phyloP scores from a whole-genome alignment of 35 echinoderm and acorn worm genomes.

The Lytechinus pictus region DNA sequence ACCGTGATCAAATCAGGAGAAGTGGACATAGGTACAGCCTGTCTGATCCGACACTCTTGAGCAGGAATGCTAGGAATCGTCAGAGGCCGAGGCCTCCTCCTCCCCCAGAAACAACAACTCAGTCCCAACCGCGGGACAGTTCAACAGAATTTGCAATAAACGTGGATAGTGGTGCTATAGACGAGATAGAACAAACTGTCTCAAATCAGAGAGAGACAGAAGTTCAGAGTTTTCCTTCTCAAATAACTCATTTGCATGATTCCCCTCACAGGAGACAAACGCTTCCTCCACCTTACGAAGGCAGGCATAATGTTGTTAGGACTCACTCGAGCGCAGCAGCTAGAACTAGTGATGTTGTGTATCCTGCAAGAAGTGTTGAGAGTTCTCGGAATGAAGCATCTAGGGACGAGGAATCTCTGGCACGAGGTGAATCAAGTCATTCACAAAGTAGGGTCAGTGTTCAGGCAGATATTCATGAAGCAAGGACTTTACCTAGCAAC shows the following conservation, averaged over 20 bases:
- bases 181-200: background rate
- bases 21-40: conserved; percentile 44
- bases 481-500: conserved; percentile 31
- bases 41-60: conserved; percentile 18
- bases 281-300: background rate
- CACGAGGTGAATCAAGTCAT: background rate
- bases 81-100: background rate
- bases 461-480: conserved; percentile 24
- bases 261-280: background rate
- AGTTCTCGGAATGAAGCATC: background rate
- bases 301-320: conserved; percentile 25
- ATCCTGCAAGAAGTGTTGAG: background rate
- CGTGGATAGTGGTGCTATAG: background rate
- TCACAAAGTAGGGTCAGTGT: background rate
- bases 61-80: background rate
- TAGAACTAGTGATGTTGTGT: background rate
- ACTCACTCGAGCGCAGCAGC: background rate
- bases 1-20: conserved; percentile 47
- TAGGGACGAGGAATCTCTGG: background rate
- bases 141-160: conserved; percentile 2
- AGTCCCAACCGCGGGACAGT: background rate
- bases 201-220: background rate
- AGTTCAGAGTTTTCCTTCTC: background rate
- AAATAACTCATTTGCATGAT: background rate
- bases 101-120: background rate